Conservation (phyloP, 2,797 vertebrate genomes). For the Malacoraja senta region DNA sequence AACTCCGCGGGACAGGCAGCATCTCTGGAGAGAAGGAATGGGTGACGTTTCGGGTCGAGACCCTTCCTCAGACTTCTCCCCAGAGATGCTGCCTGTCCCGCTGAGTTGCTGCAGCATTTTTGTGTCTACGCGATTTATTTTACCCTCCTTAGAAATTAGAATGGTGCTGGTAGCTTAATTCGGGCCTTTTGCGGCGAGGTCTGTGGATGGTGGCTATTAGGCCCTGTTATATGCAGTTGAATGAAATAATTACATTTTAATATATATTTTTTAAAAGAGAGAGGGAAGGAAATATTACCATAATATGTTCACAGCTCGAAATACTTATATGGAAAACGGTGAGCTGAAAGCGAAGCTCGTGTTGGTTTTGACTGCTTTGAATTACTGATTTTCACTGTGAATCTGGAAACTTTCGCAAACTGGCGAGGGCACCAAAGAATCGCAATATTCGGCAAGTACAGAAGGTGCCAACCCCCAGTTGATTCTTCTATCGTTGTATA, state of each 20-base stretch:
- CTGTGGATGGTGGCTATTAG: background rate
- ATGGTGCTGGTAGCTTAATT: background rate
- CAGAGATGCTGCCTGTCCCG: too few species aligned
- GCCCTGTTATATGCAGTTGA: background rate
- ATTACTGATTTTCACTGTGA: background rate
- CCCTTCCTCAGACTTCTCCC: too few species aligned
- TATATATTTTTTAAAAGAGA: background rate
- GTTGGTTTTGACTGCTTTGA: background rate
- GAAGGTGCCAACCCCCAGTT: background rate
- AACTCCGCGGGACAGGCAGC: too few species aligned
- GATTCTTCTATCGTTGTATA: background rate
- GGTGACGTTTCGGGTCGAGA: too few species aligned
- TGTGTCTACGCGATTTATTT: background rate
- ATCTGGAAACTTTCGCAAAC: background rate
- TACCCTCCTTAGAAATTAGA: background rate
- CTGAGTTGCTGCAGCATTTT: too few species aligned
- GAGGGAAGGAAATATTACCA: background rate
- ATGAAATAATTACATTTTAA: background rate
- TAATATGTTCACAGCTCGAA: background rate
- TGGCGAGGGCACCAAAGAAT: background rate
- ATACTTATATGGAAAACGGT: background rate
- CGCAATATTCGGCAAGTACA: background rate
- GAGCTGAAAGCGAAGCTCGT: background rate
- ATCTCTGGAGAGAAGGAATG: too few species aligned
- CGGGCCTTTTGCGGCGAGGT: background rate